Percentiles rank a stretch among this genome's conserved stretches.
Evolutionary conservation across 2,113 vertebrate species (phyloP).

Genomic region (Mus pahari): DNA sequence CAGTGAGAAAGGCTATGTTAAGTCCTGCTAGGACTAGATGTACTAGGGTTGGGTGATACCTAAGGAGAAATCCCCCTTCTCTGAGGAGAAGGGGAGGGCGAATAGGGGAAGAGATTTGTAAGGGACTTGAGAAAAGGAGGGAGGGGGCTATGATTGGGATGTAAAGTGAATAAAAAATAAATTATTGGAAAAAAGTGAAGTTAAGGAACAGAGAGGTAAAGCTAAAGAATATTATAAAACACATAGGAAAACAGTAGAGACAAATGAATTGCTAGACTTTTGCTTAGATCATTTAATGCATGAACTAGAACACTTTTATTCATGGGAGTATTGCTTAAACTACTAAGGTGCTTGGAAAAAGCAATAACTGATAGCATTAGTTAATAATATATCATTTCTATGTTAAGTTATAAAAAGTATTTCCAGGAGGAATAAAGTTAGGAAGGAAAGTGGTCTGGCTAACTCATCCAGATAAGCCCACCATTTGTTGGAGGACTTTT

Average conservation of each 20-base stretch:
- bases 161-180: no score
- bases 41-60: no score
- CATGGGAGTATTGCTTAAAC: neutral
- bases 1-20: no score
- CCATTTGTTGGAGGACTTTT: neutral
- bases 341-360: slow-evolving; percentile 25
- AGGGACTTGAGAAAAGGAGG: no score
- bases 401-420: slow-evolving; percentile 41
- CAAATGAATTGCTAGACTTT: neutral
- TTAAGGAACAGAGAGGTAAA: neutral
- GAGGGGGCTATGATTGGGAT: no score
- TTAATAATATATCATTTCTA: neutral
- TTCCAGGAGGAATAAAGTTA: slow-evolving; percentile 26
- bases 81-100: no score
- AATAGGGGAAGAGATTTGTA: no score
- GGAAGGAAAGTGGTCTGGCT: neutral
- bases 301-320: neutral
- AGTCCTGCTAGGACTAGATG: no score
- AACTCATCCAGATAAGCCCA: slow-evolving; percentile 17
- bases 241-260: neutral
- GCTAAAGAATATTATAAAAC: slow-evolving; percentile 17
- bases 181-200: neutral
- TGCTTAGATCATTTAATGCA: neutral
- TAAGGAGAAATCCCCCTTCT: no score
- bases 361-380: neutral